Conservation (phyloP, 2,113 vertebrate species). For the Pseudolaguvia tuberculata region DNA sequence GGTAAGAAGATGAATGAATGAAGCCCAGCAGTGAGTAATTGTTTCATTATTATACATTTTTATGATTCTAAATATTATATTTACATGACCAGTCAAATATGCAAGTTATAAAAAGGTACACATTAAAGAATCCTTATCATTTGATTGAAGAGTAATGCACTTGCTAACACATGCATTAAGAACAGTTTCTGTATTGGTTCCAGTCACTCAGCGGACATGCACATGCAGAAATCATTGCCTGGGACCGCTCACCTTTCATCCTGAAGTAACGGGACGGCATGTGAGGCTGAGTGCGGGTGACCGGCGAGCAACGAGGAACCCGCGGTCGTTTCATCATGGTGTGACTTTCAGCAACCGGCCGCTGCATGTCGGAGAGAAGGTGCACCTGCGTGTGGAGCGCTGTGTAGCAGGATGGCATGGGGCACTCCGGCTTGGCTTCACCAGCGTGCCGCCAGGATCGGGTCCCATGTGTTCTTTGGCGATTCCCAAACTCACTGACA, state of each 20-base stretch:
- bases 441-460: conserved; percentile 61
- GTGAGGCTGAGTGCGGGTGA: conserved; percentile 58
- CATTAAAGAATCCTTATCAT: not conserved
- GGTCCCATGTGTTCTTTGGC: conserved; percentile 59
- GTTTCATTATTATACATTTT: no score
- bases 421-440: conserved; percentile 77
- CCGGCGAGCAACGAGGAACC: conserved; percentile 51
- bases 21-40: no score
- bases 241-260: conserved; percentile 69
- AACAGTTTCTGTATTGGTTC: not conserved
- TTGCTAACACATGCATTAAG: not conserved
- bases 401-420: conserved; percentile 58
- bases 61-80: not conserved
- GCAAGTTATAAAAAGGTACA: no score
- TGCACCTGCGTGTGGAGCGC: conserved; percentile 63
- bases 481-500: conserved; percentile 69
- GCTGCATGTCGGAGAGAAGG: conserved; percentile 57
- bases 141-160: not conserved
- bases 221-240: conserved; percentile 40
- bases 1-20: no score
- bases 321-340: conserved; percentile 64
- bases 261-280: conserved; percentile 55
- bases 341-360: conserved; percentile 77
- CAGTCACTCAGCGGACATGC: not conserved
- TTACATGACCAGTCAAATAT: not conserved